A percentile compares a stretch with the other conserved stretches of the same genome.
These are phyloP conservation scores for Oxyteleia sp. DNA, from an alignment of 2,888 invertebrate genomes.

Conservation along the genomic window DNA sequence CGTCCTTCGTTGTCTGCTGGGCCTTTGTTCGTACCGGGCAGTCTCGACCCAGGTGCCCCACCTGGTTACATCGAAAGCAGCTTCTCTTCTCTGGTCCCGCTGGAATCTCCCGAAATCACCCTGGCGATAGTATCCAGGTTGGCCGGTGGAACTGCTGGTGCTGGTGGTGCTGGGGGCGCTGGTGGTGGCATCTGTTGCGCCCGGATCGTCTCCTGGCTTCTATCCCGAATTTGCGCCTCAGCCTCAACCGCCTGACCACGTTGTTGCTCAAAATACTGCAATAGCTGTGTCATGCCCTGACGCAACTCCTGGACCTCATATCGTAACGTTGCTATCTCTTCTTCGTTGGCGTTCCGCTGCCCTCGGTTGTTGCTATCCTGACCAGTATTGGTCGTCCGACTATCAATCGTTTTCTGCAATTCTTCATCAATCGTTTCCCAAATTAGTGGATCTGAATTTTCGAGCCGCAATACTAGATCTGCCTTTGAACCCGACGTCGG, in stretches of 20 bases:
- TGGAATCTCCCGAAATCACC: not conserved
- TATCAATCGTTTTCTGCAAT: not conserved
- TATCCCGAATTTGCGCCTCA: not conserved
- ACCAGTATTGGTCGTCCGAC: not conserved
- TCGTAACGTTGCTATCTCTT: not conserved
- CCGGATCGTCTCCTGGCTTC: not conserved
- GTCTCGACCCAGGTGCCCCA: too few relatives aligned
- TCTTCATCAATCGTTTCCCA: not conserved
- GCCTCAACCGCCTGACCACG: not conserved
- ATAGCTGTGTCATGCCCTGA: not conserved
- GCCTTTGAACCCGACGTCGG: not conserved
- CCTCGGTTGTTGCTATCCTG: not conserved
- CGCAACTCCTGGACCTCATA: not conserved
- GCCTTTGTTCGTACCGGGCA: not conserved
- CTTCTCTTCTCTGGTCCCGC: too few relatives aligned
- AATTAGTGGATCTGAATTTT: not conserved
- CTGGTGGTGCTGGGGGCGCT: not conserved
- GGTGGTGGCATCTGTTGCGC: not conserved
- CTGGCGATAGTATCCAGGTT: not conserved
- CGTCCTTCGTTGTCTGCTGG: not conserved
- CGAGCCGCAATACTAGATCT: not conserved
- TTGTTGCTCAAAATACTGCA: not conserved
- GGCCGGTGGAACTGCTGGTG: not conserved
- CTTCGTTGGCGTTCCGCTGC: not conserved
- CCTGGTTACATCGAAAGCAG: too few relatives aligned